Evolutionary conservation across 2,797 vertebrate species (phyloP).

Genomic region (Phataginus tricuspis): DNA sequence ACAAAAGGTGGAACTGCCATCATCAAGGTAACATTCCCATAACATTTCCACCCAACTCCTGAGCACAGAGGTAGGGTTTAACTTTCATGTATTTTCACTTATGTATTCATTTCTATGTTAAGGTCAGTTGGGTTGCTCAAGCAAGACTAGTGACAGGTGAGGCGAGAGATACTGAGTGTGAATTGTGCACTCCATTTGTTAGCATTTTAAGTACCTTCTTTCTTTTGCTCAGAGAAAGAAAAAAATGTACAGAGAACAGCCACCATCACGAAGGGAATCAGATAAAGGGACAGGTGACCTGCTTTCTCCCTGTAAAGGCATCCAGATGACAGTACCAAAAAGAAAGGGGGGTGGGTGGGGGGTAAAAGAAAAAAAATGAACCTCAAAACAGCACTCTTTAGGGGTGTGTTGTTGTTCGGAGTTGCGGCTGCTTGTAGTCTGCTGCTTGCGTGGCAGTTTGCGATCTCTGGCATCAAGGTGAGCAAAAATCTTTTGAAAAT

Average conservation of each 20-base stretch:
- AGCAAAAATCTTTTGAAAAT: slow-evolving; percentile 54
- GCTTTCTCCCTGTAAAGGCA: background rate
- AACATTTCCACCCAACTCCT: background rate
- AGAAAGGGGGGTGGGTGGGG: background rate
- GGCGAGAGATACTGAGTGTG: slow-evolving; percentile 6
- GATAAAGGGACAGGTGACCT: slow-evolving; percentile 56
- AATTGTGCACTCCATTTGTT: slow-evolving; percentile 49
- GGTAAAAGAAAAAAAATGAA: background rate
- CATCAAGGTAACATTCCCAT: background rate
- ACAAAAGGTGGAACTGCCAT: background rate
- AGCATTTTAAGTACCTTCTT: background rate
- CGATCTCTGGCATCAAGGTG: slow-evolving; percentile 46
- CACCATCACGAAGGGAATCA: slow-evolving; percentile 55
- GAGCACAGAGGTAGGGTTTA: background rate
- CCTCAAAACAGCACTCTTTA: slow-evolving; percentile 56
- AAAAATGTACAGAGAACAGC: slow-evolving; percentile 26
- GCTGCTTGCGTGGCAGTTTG: slow-evolving; percentile 38
- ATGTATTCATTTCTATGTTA: background rate
- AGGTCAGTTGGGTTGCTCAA: background rate
- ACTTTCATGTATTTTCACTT: background rate
- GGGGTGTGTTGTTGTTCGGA: slow-evolving; percentile 49
- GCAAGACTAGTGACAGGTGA: background rate
- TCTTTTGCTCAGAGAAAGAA: background rate
- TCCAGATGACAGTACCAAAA: slow-evolving; percentile 54
- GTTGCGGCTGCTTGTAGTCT: slow-evolving; percentile 17